phyloP scores from a whole-genome alignment of 2,888 invertebrate species.

The Andrena trimmerana region DNA sequence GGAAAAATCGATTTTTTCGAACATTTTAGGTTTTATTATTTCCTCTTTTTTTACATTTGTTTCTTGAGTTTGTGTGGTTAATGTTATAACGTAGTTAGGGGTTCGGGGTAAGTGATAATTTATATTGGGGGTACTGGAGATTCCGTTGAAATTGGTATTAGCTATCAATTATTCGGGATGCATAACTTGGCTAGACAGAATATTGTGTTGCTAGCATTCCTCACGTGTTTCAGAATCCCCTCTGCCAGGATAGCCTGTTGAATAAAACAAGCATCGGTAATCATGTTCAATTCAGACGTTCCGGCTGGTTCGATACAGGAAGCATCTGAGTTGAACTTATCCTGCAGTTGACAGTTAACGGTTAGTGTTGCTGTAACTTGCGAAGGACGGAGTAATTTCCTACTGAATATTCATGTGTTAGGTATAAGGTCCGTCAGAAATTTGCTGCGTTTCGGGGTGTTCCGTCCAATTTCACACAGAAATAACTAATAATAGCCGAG shows the following conservation, averaged over 20 bases:
- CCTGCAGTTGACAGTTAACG: conserved; percentile 37
- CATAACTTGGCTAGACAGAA: background rate
- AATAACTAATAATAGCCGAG: conserved; percentile 50
- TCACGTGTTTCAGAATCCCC: background rate
- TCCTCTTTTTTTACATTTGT: too few species aligned
- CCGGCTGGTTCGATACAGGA: background rate
- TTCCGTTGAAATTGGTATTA: background rate
- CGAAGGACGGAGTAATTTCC: conserved; percentile 45
- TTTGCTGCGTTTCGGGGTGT: conserved; percentile 36
- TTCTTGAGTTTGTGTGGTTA: too few species aligned
- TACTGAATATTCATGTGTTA: conserved; percentile 40
- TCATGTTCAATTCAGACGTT: background rate
- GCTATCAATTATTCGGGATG: background rate
- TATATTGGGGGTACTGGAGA: background rate
- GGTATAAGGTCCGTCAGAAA: conserved; percentile 26
- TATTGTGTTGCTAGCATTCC: background rate
- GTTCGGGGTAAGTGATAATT: background rate
- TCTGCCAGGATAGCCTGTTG: background rate
- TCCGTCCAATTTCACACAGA: conserved; percentile 40
- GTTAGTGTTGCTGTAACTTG: conserved; percentile 32
- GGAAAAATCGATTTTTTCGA: too few species aligned
- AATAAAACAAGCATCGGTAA: conserved; percentile 7
- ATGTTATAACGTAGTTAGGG: too few species aligned
- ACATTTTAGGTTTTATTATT: too few species aligned
- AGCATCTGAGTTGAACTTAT: conserved; percentile 16